A percentile compares a stretch with the other conserved stretches of the same genome.
These are phyloP conservation scores for Microcebus murinus DNA, from an alignment of 2,113 vertebrate species.

Conservation along the genomic window DNA sequence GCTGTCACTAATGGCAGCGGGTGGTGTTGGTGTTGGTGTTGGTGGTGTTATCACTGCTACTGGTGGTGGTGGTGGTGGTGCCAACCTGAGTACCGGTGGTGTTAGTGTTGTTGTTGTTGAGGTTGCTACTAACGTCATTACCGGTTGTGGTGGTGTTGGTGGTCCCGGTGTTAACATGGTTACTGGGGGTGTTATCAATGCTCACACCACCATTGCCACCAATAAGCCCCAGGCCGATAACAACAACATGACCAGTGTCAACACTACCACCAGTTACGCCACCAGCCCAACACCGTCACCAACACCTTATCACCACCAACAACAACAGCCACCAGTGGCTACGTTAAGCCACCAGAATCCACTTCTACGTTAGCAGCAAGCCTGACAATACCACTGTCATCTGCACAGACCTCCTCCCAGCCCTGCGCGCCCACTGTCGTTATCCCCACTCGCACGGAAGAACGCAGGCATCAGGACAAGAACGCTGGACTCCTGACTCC, in stretches of 20 bases:
- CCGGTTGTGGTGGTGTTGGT: too few relatives aligned
- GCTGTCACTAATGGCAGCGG: too few relatives aligned
- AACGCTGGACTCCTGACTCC: neutral
- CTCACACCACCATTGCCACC: too few relatives aligned
- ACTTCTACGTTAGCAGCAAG: rapidly evolving
- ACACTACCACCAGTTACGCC: rapidly evolving
- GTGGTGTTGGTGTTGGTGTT: too few relatives aligned
- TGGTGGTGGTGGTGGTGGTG: too few relatives aligned
- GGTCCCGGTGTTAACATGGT: too few relatives aligned
- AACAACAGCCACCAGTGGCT: rapidly evolving
- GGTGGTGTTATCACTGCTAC: too few relatives aligned
- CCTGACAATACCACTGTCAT: rapidly evolving
- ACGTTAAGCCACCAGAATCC: rapidly evolving
- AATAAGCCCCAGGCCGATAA: neutral
- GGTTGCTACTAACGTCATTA: too few relatives aligned
- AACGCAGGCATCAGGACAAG: too few relatives aligned
- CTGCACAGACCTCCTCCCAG: rapidly evolving
- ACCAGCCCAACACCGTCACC: neutral
- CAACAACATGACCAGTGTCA: rapidly evolving
- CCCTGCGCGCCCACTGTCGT: rapidly evolving
- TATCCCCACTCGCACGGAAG: rapidly evolving
- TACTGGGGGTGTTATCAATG: too few relatives aligned
- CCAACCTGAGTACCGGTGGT: too few relatives aligned
- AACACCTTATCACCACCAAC: neutral
- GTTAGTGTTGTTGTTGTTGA: too few relatives aligned